Base-by-base conservation (phyloP, 2,113 vertebrate genomes). In the Laterallus jamaicensis region DNA sequence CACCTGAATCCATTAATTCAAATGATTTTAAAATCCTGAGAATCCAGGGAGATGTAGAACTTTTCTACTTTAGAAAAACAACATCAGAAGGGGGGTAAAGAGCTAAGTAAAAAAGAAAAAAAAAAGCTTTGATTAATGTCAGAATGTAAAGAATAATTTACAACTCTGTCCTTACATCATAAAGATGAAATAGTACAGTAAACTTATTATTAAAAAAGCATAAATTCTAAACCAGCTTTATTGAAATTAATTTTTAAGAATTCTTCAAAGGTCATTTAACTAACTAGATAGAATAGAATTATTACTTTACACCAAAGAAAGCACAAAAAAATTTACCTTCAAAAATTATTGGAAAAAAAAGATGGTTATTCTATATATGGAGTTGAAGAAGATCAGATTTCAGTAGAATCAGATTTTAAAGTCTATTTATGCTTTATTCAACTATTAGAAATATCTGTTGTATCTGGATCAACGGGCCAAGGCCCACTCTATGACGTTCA, bases 41-140 rank as follows among this genome's bases (percentile, higher is more conserved):
- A 64, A 39, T 13, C 35, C 6, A 40, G 5, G 7, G 54, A 49
- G 9, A 12, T 73, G 26, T 50, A 24, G 5, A 59, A 76, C 1
- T 1, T 17, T 60, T 59, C 24, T 74, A n/a, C 29, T 66, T 62
- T 21, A 73, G 2, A 16, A 78, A 35, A 60, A 19, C 4, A 42
- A 11, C 7, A 18, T 0, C 19, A 47, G 25, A 2, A 31, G 8
- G 14, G 1, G 2, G 0, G 4, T 9, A 7, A 12, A 21, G 6
- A 64, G 2, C 9, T 60, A 49, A 66, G 11, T 25, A n/a, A 52
- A 69, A 10, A 9, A 31, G 22, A 39, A 32, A 40, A 58, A 58
- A 12, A 5, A 68, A 60, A 83, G 3, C 13, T 42, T 47, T 35
- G 12, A n/a, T 35, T 11, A 16, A 42, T 90, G 7, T 42, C 49